Evolutionary conservation across 2,888 invertebrate genomes (phyloP), one percentile per base, ranked within the genome.

Genomic region (Catocala fraxini): DNA sequence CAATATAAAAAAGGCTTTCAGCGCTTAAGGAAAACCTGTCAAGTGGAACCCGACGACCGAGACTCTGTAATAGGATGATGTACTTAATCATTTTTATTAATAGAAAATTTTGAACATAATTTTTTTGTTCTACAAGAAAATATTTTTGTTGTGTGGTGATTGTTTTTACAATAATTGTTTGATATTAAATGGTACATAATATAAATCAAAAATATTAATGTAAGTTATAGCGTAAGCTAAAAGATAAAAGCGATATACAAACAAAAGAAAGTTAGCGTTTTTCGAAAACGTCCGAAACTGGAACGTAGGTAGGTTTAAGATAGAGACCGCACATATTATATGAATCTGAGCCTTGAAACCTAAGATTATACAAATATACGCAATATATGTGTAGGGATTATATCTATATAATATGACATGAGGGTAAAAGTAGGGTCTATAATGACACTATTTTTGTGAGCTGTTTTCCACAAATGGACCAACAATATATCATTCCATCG

Each of bases 181-280:
- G 9, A 42, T 42, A 42, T n/a, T 42, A 42, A 42, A 10, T 42
- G 4, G 11, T 42, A 10, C 42, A 11, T 42, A 5, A 42, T 5
- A 42, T 11, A 42, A 11, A 10, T 48, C n/a, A 9, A 25, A 48
- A 34, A 48, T 6, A 34, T n/a, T 33, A 12, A 51, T 35, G 7
- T 35, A n/a, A 15, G 33, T n/a, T 34, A 52, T 56, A 45, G 52
- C 42, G 51, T 54, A 56, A 10, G 46, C 61, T 53, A 59, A 65
- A 67, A 67, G 54, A 70, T 68, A 69, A 70, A 72, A 58, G 59
- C 57, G 58, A 51, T 43, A 46, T 60, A 54, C 56, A 60, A 57
- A 61, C 35, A 15, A 51, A 56, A 54, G 55, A 63, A 71, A 67
- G 56, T 72, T 64, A 62, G 25, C 46, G 35, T 45, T 66, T 57